phyloP scores from a whole-genome alignment of 2,797 vertebrate species.

The Avahi laniger region DNA sequence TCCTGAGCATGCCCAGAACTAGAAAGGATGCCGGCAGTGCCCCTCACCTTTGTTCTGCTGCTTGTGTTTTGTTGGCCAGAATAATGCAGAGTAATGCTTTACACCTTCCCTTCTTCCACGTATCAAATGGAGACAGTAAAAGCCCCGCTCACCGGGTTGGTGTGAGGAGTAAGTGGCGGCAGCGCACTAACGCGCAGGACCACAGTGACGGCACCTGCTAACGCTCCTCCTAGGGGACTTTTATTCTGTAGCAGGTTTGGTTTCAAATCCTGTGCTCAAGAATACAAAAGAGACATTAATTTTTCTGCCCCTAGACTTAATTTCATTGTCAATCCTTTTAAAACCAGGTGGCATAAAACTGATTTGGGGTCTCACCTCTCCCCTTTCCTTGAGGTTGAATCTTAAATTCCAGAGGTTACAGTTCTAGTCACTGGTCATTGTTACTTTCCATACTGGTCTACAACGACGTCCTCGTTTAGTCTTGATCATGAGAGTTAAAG shows the following conservation, averaged over 20 bases:
- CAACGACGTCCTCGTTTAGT: not conserved
- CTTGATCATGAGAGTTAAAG: not conserved
- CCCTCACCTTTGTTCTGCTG: not conserved
- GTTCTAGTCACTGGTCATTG: not conserved
- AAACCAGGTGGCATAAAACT: not conserved
- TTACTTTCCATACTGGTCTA: not conserved
- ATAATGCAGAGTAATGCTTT: no score
- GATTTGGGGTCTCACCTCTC: not conserved
- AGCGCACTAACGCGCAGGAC: no score
- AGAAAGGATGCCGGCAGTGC: not conserved
- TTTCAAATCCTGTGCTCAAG: not conserved
- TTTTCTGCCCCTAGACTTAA: not conserved
- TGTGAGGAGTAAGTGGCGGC: fast-evolving
- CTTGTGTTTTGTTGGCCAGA: not conserved
- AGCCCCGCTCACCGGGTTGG: no score
- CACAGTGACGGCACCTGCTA: no score
- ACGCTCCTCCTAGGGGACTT: fast-evolving
- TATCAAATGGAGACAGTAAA: no score
- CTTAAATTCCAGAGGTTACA: not conserved
- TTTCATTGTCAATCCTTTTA: not conserved
- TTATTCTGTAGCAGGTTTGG: no score
- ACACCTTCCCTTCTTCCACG: no score
- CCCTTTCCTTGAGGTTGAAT: not conserved
- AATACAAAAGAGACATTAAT: not conserved
- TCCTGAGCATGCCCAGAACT: not conserved